Evolutionary conservation across 1,140 invertebrate species (phyloP).

Genomic region (Drosophila aff.): DNA sequence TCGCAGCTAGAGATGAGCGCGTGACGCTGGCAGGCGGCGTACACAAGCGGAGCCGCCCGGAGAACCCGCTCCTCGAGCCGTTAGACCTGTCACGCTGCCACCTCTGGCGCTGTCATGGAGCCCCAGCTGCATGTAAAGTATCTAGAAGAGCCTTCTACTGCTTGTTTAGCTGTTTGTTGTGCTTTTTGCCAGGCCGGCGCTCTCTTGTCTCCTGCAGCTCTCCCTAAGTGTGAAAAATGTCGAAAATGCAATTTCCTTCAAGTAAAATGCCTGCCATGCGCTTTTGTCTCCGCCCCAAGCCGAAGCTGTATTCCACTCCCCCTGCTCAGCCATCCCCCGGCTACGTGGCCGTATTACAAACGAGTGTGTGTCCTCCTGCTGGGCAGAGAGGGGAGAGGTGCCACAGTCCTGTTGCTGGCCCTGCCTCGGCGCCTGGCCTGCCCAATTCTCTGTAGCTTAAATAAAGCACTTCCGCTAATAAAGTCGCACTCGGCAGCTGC

Average conservation of each 20-base stretch:
- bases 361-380: conserved; percentile 58
- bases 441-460: conserved; percentile 70
- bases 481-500: conserved; percentile 68
- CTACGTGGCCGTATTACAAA: conserved; percentile 80
- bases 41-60: not conserved
- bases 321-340: conserved; percentile 8
- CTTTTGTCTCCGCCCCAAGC: conserved; percentile 57
- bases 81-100: conserved; percentile 19
- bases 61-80: not conserved
- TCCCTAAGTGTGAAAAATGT: conserved; percentile 81
- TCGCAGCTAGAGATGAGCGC: conserved; percentile 40
- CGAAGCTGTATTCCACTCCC: not conserved
- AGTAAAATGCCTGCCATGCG: conserved; percentile 83
- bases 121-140: conserved; percentile 75
- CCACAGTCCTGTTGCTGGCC: conserved; percentile 45
- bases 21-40: conserved; percentile 11
- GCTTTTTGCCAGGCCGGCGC: conserved; percentile 65
- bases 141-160: conserved; percentile 41
- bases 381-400: conserved; percentile 23
- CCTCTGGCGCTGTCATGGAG: conserved; percentile 35
- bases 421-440: conserved; percentile 38
- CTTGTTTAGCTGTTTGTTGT: conserved; percentile 71
- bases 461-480: conserved; percentile 84
- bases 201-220: conserved; percentile 41
- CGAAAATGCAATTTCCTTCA: conserved; percentile 84